phyloP scores from a whole-genome alignment of 2,888 invertebrate species.

The Drosophila cyrtoloma region DNA sequence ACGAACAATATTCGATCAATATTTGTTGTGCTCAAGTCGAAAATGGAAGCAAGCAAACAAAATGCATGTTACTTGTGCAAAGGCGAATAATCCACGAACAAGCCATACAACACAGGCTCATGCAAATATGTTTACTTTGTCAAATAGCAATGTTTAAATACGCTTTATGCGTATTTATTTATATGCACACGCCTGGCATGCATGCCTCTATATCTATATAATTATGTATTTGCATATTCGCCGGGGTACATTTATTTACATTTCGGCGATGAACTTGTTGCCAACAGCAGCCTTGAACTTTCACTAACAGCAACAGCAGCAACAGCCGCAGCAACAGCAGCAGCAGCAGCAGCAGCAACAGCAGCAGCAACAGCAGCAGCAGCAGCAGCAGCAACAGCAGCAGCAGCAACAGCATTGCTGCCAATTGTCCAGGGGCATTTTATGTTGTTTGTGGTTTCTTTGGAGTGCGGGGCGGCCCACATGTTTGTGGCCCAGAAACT shows the following conservation, averaged over 20 bases:
- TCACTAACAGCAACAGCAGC: conserved; percentile 61
- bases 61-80: conserved; percentile 6
- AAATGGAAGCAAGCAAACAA: conserved; percentile 2
- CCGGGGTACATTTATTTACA: conserved; percentile 12
- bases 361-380: accelerated
- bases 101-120: not conserved
- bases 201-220: not conserved
- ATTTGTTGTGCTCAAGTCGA: conserved; percentile 6
- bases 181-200: conserved; percentile 6
- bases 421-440: conserved; percentile 51
- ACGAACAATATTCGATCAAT: conserved; percentile 2
- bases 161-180: conserved; percentile 26
- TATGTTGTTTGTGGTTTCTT: not conserved
- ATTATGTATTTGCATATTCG: not conserved
- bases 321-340: conserved; percentile 35
- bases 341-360: not conserved
- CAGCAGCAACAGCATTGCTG: conserved; percentile 5
- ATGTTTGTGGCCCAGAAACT: conserved; percentile 55
- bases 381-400: not conserved
- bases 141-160: conserved; percentile 50
- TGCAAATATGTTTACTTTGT: conserved; percentile 24
- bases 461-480: conserved; percentile 49
- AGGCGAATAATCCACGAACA: conserved; percentile 22
- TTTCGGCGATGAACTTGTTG: conserved; percentile 34
- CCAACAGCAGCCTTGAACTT: conserved; percentile 69